phyloP scores from a whole-genome alignment of 2,113 vertebrate species.

The Stomatorhinus ivindoensis region DNA sequence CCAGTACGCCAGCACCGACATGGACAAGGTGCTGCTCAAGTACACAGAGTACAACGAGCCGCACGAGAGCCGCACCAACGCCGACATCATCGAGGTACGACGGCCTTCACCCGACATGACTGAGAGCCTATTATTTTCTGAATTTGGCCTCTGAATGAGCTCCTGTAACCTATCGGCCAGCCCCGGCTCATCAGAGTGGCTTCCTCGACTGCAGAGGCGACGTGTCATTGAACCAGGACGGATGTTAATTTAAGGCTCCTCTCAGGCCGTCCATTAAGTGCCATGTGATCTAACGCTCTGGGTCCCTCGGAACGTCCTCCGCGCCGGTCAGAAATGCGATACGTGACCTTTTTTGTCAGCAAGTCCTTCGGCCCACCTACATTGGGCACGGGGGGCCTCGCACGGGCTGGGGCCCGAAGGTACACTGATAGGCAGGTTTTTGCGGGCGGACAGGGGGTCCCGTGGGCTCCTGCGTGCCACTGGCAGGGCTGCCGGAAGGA shows the following conservation, averaged over 20 bases:
- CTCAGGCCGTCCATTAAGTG: not conserved
- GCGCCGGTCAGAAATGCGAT: not conserved
- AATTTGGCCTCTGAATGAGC: not conserved
- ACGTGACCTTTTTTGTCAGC: not conserved
- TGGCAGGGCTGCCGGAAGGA: slow-evolving; percentile 38
- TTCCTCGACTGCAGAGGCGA: not conserved
- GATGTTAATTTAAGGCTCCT: not conserved
- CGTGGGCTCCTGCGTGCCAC: slow-evolving; percentile 19
- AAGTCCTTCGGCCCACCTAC: not conserved
- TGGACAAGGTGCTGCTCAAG: slow-evolving; percentile 85
- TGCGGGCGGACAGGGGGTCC: slow-evolving; percentile 21
- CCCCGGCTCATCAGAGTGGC: no score
- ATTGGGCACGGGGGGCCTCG: not conserved
- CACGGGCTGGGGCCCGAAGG: slow-evolving; percentile 20
- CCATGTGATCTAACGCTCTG: not conserved
- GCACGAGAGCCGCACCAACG: slow-evolving; percentile 78
- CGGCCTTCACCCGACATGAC: not conserved
- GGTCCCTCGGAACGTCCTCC: not conserved
- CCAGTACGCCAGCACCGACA: slow-evolving; percentile 91
- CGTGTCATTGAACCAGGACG: not conserved
- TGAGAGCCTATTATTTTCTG: not conserved
- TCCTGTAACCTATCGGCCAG: not conserved
- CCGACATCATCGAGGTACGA: slow-evolving; percentile 76
- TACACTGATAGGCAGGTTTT: slow-evolving; percentile 16
- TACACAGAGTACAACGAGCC: slow-evolving; percentile 84